phyloP scores from a whole-genome alignment of 2,888 invertebrate species.

The Hypena proboscidalis region DNA sequence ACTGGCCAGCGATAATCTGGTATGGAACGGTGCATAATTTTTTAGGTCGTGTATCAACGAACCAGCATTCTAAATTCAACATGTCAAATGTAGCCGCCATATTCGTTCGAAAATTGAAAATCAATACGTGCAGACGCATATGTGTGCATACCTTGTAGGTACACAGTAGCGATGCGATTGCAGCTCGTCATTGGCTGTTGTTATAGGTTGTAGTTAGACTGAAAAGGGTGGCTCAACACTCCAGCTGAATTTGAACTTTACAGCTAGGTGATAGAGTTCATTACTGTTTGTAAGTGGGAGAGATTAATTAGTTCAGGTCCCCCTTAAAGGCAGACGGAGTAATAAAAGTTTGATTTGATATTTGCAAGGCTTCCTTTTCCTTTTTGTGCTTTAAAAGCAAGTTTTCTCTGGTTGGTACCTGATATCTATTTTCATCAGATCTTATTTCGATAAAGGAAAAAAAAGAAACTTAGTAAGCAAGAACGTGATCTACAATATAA shows the following conservation, averaged over 20 bases:
- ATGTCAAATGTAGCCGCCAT: slow-evolving; percentile 5
- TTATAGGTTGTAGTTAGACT: neutral
- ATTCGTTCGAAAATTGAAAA: slow-evolving; percentile 15
- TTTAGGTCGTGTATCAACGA: slow-evolving; percentile 25
- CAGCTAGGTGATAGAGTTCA: neutral
- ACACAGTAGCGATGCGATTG: slow-evolving; percentile 5
- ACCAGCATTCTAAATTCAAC: slow-evolving; percentile 11
- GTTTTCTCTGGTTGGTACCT: neutral
- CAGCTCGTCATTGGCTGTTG: slow-evolving; percentile 1
- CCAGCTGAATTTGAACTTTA: neutral
- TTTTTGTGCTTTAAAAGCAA: neutral
- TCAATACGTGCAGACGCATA: slow-evolving; percentile 14
- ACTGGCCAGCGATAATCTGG: slow-evolving; percentile 1
- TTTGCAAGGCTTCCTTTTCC: neutral
- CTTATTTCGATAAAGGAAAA: no score
- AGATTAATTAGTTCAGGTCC: neutral
- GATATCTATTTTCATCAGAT: no score
- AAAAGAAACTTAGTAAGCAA: no score
- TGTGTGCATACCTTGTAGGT: slow-evolving; percentile 1
- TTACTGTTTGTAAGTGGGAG: neutral
- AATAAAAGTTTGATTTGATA: slow-evolving; percentile 3
- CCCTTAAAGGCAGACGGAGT: slow-evolving; percentile 1
- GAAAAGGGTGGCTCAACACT: neutral
- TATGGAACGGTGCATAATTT: slow-evolving; percentile 21
- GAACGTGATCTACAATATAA: no score